Evolutionary conservation across 2,888 invertebrate genomes (phyloP).

Genomic region (Limulus polyphemus): DNA sequence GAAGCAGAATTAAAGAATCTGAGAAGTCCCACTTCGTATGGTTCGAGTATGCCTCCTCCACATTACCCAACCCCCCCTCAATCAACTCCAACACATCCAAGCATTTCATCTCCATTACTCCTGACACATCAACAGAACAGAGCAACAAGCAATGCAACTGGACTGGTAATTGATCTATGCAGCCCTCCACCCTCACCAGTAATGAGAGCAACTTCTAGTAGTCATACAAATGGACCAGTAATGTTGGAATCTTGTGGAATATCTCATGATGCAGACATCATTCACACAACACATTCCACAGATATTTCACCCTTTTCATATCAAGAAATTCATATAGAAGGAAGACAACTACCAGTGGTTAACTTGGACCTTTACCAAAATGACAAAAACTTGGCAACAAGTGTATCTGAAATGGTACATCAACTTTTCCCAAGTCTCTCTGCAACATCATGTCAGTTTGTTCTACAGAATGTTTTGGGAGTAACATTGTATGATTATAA

Average conservation of each 20-base stretch:
- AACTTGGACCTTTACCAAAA: neutral
- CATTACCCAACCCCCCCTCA: slow-evolving; percentile 23
- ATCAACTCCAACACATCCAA: slow-evolving; percentile 20
- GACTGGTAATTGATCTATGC: neutral
- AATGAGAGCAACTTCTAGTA: no score
- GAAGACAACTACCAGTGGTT: neutral
- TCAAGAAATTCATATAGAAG: neutral
- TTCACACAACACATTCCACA: no score
- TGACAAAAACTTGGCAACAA: neutral
- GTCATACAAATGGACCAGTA: no score
- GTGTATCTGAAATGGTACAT: neutral
- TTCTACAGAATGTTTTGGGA: neutral
- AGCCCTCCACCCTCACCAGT: slow-evolving; percentile 1
- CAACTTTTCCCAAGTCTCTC: neutral
- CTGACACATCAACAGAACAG: no score
- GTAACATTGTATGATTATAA: neutral
- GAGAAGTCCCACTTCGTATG: slow-evolving; percentile 16
- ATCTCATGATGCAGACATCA: no score
- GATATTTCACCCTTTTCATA: neutral
- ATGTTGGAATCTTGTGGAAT: no score
- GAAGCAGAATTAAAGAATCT: neutral
- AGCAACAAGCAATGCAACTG: no score
- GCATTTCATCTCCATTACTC: no score
- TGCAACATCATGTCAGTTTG: neutral
- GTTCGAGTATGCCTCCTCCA: slow-evolving; percentile 17